Base-by-base conservation (phyloP, 2,888 invertebrate species). In the Eupelmus urozonus region DNA sequence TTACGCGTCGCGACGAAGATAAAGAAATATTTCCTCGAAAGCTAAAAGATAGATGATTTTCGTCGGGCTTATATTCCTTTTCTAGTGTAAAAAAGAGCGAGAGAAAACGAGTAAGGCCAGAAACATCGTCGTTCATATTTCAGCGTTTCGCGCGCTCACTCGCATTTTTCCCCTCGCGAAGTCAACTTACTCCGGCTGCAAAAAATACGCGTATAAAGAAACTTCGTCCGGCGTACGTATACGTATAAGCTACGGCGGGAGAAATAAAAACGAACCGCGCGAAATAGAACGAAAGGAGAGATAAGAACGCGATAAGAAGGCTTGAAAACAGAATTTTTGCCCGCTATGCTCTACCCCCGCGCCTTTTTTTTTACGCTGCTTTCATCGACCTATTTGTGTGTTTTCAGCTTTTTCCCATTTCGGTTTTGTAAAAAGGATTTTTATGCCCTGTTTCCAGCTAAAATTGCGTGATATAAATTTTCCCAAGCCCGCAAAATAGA, bases 101-200 rank as follows among this genome's bases (percentile, higher is more conserved):
- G 27, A n/a, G 27, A n/a, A 34, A 34, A 16, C n/a, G 25, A 67
- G 45, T 2, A 11, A 29, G 29, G 23, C 59, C 16, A 57, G 49
- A 49, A 49, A n/a, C 11, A 49, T 49, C 49, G 11, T 62, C 69
- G 53, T 69, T 76, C 63, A 69, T 76, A 69, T 76, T 76, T 69
- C 63, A 76, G 18, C 55, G 53, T 76, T 76, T 76, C 69, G 23
- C 57, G 11, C 74, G 45, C 18, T 23, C 34, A 34, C 3, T 3
- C 59, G 34, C 11, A 18, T 42, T 42, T 23, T 42, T 34, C 34
- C 1, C 25, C 40, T 42, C 20, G 67, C n/a, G 27, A 49, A 29
- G 34, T 70, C 29, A 42, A 70, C 42, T 69, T 72, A 23, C 11
- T 23, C 11, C 18, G 40, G 16, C 49, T 9, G 9, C 42, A 71